Conservation (phyloP, 92 coral and sea anemone species). For the Porites rus region DNA sequence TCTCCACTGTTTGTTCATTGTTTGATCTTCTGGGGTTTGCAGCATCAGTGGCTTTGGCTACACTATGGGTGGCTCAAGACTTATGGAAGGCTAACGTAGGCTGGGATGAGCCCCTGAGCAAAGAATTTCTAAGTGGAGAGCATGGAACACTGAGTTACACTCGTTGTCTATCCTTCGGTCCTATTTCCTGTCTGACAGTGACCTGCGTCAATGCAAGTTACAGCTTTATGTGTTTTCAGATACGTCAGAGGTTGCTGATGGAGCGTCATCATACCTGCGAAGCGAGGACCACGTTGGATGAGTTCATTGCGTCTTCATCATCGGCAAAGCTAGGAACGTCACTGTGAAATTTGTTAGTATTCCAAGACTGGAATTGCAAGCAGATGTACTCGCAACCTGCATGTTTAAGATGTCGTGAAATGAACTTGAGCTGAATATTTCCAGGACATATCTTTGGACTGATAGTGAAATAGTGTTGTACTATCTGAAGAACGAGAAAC, state of each 20-base stretch:
- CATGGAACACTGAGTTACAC: constrained; percentile 61
- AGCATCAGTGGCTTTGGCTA: constrained; percentile 47
- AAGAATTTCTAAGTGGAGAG: constrained; percentile 45
- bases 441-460: constrained; percentile 53
- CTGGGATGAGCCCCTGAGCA: constrained; percentile 58
- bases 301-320: constrained; percentile 63
- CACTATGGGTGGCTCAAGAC: constrained; percentile 29
- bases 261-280: constrained; percentile 53
- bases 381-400: constrained; percentile 66
- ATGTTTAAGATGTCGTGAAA: constrained; percentile 40
- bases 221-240: constrained; percentile 67
- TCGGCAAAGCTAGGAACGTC: constrained; percentile 62
- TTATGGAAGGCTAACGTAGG: constrained; percentile 39
- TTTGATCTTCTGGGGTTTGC: constrained; percentile 65
- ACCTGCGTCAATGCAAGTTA: constrained; percentile 19
- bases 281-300: constrained; percentile 43
- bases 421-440: constrained; percentile 51
- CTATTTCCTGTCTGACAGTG: constrained; percentile 44
- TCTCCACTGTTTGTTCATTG: constrained; percentile 52
- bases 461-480: constrained; percentile 9
- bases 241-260: constrained; percentile 68
- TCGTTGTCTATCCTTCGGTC: constrained; percentile 64
- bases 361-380: constrained; percentile 71
- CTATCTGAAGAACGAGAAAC: too few species aligned
- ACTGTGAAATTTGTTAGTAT: constrained; percentile 52